phyloP scores from a whole-genome alignment of 1,140 invertebrate species.

The Zaprionus tsacasi region DNA sequence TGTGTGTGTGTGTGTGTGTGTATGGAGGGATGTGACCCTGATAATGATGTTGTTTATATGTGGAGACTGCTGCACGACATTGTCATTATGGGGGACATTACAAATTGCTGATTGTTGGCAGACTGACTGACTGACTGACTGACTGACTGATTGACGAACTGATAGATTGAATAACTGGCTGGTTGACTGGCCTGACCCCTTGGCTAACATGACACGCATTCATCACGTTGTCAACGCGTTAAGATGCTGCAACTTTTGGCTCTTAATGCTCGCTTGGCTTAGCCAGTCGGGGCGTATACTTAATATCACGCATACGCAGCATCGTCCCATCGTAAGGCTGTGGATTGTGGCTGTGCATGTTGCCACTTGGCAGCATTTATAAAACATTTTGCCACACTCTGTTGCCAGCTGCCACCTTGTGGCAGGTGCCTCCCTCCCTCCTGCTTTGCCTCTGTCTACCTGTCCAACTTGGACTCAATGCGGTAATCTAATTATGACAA shows the following conservation, averaged over 20 bases:
- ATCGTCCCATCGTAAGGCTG: not conserved
- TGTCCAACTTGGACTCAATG: slow-evolving; percentile 29
- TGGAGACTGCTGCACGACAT: slow-evolving; percentile 34
- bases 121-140: slow-evolving; percentile 36
- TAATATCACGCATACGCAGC: not conserved
- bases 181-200: not conserved
- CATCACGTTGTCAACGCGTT: slow-evolving; percentile 12
- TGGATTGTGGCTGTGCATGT: not conserved
- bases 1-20: too few species aligned
- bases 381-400: slow-evolving; percentile 25
- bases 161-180: not conserved
- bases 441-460: too few species aligned
- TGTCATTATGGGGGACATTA: slow-evolving; percentile 58
- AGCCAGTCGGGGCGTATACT: not conserved
- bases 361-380: slow-evolving; percentile 14
- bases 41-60: slow-evolving; percentile 62
- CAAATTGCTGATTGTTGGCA: slow-evolving; percentile 55
- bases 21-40: not conserved
- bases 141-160: not conserved
- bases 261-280: not conserved
- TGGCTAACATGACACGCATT: not conserved
- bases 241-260: slow-evolving; percentile 2
- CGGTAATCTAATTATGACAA: slow-evolving; percentile 67
- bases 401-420: slow-evolving; percentile 6
- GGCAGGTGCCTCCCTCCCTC: slow-evolving; percentile 13